phyloP scores from a whole-genome alignment of 1,140 invertebrate species.

The Vanessa tameamea region DNA sequence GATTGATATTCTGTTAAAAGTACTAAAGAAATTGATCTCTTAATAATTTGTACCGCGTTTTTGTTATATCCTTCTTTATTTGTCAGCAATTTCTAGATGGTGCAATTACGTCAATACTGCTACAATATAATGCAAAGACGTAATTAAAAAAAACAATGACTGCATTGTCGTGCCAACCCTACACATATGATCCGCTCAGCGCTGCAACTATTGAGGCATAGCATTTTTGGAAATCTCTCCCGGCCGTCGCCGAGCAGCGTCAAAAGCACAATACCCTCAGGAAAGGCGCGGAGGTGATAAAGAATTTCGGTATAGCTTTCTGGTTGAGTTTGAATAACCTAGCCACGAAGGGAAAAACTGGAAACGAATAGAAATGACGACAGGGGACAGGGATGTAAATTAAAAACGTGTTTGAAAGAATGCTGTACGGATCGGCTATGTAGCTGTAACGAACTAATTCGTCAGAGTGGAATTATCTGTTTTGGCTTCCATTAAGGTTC shows the following conservation, averaged over 20 bases:
- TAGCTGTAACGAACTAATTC: no score
- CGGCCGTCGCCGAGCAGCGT: conserved; percentile 14
- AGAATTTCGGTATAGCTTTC: conserved; percentile 13
- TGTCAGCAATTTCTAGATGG: no score
- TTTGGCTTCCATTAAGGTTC: no score
- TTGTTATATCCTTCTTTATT: no score
- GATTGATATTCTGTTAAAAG: no score
- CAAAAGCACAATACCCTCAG: conserved; percentile 16
- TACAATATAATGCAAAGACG: no score
- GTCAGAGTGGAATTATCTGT: no score
- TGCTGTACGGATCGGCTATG: no score
- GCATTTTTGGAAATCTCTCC: conserved; percentile 21
- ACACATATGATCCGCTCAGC: conserved; percentile 2
- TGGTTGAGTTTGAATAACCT: conserved; percentile 10
- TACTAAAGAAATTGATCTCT: no score
- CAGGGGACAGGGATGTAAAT: background rate
- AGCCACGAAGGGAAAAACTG: background rate
- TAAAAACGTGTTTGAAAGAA: background rate
- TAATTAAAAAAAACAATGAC: no score
- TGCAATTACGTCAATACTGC: no score
- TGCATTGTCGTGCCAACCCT: background rate
- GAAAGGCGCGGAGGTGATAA: conserved; percentile 22
- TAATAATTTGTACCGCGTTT: no score
- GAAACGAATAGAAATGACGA: background rate
- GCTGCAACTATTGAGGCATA: conserved; percentile 19